Evolutionary conservation across 2,888 invertebrate genomes (phyloP).

Genomic region (Noctua janthe): DNA sequence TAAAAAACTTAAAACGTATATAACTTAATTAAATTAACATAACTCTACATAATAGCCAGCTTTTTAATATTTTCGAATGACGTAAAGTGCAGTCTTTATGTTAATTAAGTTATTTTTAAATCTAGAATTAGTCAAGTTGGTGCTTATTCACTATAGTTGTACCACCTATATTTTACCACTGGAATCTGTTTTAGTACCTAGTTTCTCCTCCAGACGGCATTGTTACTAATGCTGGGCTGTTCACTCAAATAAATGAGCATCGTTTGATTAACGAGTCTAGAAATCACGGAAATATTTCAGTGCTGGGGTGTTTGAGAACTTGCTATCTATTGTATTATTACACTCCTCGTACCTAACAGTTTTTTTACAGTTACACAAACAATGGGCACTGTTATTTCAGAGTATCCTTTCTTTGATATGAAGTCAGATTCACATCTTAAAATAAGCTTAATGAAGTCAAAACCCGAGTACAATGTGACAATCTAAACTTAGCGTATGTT

Average conservation of each 20-base stretch:
- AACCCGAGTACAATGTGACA: conserved; percentile 61
- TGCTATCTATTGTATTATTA: conserved; percentile 57
- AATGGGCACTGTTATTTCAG: conserved; percentile 62
- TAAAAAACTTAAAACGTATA: conserved; percentile 7
- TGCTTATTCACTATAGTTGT: neutral
- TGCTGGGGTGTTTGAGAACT: conserved; percentile 46
- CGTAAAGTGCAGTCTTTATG: conserved; percentile 18
- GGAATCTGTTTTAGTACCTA: neutral
- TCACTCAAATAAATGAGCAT: conserved; percentile 51
- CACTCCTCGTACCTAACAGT: conserved; percentile 46
- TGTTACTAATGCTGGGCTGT: conserved; percentile 2
- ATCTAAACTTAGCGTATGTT: conserved; percentile 60
- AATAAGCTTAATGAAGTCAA: conserved; percentile 62
- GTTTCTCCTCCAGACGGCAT: neutral
- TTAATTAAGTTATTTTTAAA: neutral
- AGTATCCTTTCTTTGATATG: conserved; percentile 63
- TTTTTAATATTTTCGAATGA: conserved; percentile 6
- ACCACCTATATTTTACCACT: neutral
- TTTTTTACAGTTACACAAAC: conserved; percentile 65
- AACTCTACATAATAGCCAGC: conserved; percentile 10
- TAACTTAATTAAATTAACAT: conserved; percentile 12
- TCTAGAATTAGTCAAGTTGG: neutral
- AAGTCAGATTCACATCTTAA: conserved; percentile 54
- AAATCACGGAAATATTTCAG: conserved; percentile 53
- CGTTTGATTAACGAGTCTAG: conserved; percentile 54